phyloP scores from a whole-genome alignment of 2,888 invertebrate species.

The Megalurothrips usitatus region DNA sequence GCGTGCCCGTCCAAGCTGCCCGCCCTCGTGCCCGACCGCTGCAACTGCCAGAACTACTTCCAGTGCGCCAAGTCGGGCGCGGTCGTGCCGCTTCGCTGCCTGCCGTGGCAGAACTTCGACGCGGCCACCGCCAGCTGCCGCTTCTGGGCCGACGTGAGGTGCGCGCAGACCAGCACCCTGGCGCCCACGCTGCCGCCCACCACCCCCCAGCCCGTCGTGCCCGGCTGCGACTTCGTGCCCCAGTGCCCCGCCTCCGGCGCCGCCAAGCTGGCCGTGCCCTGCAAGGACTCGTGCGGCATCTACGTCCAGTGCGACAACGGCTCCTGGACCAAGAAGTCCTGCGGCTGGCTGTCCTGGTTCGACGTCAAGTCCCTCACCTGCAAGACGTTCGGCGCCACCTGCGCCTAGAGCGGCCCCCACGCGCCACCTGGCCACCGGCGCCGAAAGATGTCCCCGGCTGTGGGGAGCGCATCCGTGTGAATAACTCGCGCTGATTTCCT shows the following conservation, averaged over 20 bases:
- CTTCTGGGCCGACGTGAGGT: background rate
- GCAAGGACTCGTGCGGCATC: background rate
- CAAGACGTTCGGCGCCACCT: background rate
- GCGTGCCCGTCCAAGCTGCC: background rate
- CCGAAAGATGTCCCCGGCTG: too few species aligned
- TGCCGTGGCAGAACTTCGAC: background rate
- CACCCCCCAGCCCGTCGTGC: background rate
- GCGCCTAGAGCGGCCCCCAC: too few species aligned
- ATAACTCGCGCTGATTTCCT: too few species aligned
- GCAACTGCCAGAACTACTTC: constrained; percentile 2
- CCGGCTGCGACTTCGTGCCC: constrained; percentile 10
- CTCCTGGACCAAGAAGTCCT: background rate
- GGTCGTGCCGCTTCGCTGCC: background rate
- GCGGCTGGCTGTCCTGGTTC: background rate
- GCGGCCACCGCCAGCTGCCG: background rate
- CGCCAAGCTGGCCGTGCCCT: background rate
- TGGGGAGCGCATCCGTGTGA: too few species aligned
- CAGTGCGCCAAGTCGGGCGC: background rate
- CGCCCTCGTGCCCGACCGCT: background rate
- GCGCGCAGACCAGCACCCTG: background rate
- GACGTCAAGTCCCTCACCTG: background rate
- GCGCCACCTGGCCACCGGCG: too few species aligned
- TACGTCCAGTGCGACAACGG: constrained; percentile 12
- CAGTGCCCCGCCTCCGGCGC: background rate
- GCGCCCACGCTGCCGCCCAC: background rate